Base-by-base conservation (phyloP, 2,113 vertebrate species). In the Sterrhoptilus dennistouni region DNA sequence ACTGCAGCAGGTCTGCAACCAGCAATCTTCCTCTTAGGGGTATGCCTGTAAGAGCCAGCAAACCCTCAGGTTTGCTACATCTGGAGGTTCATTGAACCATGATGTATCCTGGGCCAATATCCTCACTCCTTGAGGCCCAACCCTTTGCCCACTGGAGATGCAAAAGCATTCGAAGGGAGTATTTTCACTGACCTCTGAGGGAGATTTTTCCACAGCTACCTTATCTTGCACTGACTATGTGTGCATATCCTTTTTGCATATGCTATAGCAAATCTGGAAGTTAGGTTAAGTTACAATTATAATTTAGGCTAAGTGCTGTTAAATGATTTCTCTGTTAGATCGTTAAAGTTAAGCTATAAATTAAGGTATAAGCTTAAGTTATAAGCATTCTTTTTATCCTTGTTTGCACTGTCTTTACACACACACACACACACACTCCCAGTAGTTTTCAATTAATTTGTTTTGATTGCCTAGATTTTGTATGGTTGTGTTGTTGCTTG, bases 1-100 rank as follows among this genome's bases (percentile, higher is more conserved):
- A 11, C 36, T 0, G 3, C 31, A 42, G 47, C 1, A 1, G 24
- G 75, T 19, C 45, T 28, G 29, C 0, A 3, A 78, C 35, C 36
- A 61, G 45, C 45, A 40, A 12, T 27, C 7, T 52, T 18, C 59
- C 29, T 40, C 23, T 12, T 23, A 63, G 54, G 54, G 35, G 11
- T 10, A 36, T 1, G 7, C 12, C 9, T 16, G 28, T 16, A 13
- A 50, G 74, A 40, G 45, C 56, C 22, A 61, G 28, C 16, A 77
- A 47, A 35, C 5, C 27, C 35, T 47, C 74, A 49, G 12, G 56
- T 11, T 7, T 38, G 45, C 44, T 12, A 9, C 7, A 15, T 16
- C 28, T 78, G 76, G 14, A 35, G 12, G 31, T 29, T 44, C 25
- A 18, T 15, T 7, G 20, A 65, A 8, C 9, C 25, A 53, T 6